Base-by-base conservation (phyloP, 2,113 vertebrate genomes). In the Lathamus discolor region DNA sequence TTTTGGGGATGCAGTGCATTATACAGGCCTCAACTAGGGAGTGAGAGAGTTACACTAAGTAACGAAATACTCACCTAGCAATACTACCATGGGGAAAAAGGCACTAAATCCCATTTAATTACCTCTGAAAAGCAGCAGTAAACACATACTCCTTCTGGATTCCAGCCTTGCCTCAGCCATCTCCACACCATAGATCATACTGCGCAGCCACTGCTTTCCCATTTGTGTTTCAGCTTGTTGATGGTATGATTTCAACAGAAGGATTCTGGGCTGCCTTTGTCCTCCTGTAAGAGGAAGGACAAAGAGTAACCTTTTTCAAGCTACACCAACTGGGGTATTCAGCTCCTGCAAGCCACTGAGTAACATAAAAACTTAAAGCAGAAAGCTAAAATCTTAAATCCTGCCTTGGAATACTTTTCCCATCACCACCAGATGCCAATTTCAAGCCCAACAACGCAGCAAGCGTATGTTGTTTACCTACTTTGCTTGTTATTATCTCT, bases 61-160 rank as follows among this genome's bases (percentile, higher is more conserved):
- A 37, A 57, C n/a, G 17, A 0, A 0, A 49, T 2, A 9, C 31
- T 29, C 80, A n/a, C 8, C 17, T 14, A 35, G 49, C 2, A 28
- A 7, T 10, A 5, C 9, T 4, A 19, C n/a, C 37, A 20, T 13
- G n/a, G 55, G 35, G 44, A 4, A 43, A 76, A 81, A 81, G n/a
- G 7, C 1, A 2, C 46, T 23, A 55, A 68, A 75, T 27, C 20
- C 52, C 48, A 33, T 29, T 67, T 72, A 75, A 79, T 72, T 11
- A 82, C 19, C 80, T 49, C 23, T 5, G 29, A 24, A 31, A 33
- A 63, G 57, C 48, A 75, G 37, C 37, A 85, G 89, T 17, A 52
- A 66, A 22, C 3, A 8, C 43, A 57, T 7, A 10, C 5, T 33
- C 39, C 59, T 57, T 3, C 17, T 31, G 67, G 25, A 61, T 29